These are phyloP conservation scores for Tursiops truncatus DNA, from an alignment of 2,113 vertebrate genomes.

Conservation along the genomic window DNA sequence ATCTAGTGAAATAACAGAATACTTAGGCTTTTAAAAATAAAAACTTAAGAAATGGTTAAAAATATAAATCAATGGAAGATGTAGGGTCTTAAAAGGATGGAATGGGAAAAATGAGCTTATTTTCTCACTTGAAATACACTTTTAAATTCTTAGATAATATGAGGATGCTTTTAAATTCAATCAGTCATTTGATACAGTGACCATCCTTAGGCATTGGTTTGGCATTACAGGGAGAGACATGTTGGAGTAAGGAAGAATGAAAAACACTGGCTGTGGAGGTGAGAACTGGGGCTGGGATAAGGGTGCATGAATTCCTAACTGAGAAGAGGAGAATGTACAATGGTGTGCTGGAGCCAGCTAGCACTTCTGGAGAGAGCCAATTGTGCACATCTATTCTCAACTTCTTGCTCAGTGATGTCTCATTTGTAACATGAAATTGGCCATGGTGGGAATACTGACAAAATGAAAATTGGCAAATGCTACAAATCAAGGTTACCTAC, in stretches of 20 bases:
- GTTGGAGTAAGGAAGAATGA: background rate
- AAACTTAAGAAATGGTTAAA: conserved; percentile 44
- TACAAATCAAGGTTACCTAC: background rate
- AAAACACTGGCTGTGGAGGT: background rate
- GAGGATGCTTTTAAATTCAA: background rate
- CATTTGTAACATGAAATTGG: background rate
- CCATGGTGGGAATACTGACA: background rate
- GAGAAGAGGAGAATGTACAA: background rate
- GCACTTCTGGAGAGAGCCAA: background rate
- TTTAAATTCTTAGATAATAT: background rate
- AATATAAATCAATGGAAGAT: background rate
- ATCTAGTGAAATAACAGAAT: conserved; percentile 73
- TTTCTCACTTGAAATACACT: background rate
- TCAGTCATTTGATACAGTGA: background rate
- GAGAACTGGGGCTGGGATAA: background rate
- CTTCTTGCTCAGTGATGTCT: background rate
- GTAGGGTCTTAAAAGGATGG: background rate
- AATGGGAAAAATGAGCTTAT: background rate
- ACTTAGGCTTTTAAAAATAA: background rate
- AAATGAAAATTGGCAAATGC: background rate
- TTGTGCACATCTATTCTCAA: background rate
- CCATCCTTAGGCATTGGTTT: background rate
- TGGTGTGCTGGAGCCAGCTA: background rate
- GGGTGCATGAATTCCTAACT: background rate
- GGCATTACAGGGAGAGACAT: background rate